Percentiles rank a stretch among this genome's conserved stretches.
Evolutionary conservation across 2,888 invertebrate species (phyloP).

Genomic region (Lochmaea capreae): DNA sequence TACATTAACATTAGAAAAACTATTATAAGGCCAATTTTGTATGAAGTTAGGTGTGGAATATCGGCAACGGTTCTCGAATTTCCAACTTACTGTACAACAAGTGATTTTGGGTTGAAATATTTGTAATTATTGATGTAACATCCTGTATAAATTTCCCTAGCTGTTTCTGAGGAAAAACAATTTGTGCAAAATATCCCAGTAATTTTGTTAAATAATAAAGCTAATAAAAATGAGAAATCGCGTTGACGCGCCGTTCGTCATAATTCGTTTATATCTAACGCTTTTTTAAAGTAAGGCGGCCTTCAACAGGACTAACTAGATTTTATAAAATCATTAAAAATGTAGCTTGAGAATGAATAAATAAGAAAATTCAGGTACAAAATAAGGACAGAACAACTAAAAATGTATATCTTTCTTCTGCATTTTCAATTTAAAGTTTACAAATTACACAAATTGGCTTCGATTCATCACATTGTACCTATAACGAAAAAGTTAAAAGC

Average conservation of each 20-base stretch:
- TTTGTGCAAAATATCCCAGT: neutral
- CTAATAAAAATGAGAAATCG: conserved; percentile 8
- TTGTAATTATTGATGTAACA: too few relatives aligned
- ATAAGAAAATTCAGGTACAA: conserved; percentile 11
- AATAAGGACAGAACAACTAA: conserved; percentile 13
- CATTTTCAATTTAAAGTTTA: conserved; percentile 50
- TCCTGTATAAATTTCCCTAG: too few relatives aligned
- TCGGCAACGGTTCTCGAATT: too few relatives aligned
- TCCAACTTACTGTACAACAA: too few relatives aligned
- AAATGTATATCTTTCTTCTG: conserved; percentile 44
- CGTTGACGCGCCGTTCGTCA: neutral
- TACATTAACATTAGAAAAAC: too few relatives aligned
- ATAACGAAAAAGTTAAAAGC: conserved; percentile 24
- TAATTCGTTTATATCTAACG: conserved; percentile 17
- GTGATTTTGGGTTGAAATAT: too few relatives aligned
- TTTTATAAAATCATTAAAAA: conserved; percentile 23
- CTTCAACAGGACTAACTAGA: conserved; percentile 20
- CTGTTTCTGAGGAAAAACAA: neutral
- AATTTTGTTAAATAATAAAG: neutral
- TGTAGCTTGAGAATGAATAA: conserved; percentile 4
- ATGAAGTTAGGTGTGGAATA: too few relatives aligned
- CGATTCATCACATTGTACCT: conserved; percentile 30
- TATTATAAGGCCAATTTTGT: too few relatives aligned
- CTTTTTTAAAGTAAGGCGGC: conserved; percentile 4
- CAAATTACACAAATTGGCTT: conserved; percentile 47